These are phyloP conservation scores for Protaetia brevitarsis DNA, from an alignment of 1,140 invertebrate species.

Conservation along the genomic window DNA sequence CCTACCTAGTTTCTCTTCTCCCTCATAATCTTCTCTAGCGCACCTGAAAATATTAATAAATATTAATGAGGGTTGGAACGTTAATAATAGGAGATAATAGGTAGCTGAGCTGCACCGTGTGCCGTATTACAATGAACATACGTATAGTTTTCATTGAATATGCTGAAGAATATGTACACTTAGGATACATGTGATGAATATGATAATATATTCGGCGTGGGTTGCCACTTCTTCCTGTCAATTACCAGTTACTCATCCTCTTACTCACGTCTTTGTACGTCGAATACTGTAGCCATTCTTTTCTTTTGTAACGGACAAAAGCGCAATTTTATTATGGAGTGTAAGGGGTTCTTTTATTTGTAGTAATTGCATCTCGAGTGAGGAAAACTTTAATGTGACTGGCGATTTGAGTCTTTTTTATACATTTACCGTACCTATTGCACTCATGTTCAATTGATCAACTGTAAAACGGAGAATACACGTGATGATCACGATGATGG, in stretches of 20 bases:
- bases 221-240: slow-evolving; percentile 9
- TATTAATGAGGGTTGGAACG: slow-evolving; percentile 9
- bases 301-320: background rate
- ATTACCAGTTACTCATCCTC: slow-evolving; percentile 10
- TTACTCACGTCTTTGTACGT: background rate
- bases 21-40: background rate
- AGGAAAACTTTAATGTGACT: background rate
- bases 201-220: background rate
- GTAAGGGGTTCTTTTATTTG: background rate
- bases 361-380: background rate
- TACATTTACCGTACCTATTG: no score
- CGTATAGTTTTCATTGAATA: slow-evolving; percentile 2
- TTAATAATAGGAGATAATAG: slow-evolving; percentile 15
- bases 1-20: background rate
- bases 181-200: background rate
- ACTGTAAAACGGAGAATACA: no score
- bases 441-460: no score
- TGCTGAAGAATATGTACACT: background rate
- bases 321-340: background rate
- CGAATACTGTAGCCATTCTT: background rate
- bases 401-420: no score
- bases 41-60: slow-evolving; percentile 18
- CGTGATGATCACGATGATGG: no score
- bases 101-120: slow-evolving; percentile 3
- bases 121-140: slow-evolving; percentile 1